These are phyloP conservation scores for Drosophila quinaria DNA, from an alignment of 2,888 invertebrate genomes.

Conservation along the genomic window DNA sequence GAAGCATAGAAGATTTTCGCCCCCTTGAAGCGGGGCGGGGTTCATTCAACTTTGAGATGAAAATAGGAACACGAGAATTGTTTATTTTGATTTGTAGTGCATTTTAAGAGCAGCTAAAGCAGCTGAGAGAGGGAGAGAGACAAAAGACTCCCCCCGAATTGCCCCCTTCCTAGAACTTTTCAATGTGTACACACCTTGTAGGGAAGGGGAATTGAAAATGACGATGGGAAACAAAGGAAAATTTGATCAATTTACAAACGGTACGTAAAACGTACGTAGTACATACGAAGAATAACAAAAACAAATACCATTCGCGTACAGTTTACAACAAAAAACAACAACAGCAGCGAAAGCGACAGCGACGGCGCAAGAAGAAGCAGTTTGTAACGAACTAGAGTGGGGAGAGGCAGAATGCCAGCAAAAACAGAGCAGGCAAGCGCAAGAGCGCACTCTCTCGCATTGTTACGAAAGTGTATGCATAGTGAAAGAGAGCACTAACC, in stretches of 20 bases:
- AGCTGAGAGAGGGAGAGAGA: constrained; percentile 14
- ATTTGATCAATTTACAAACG: constrained; percentile 57
- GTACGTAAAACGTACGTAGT: constrained; percentile 35
- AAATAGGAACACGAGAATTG: constrained; percentile 41
- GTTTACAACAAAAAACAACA: constrained; percentile 73
- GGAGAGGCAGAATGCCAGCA: constrained; percentile 73
- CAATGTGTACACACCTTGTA: constrained; percentile 42
- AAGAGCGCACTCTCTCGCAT: constrained; percentile 23
- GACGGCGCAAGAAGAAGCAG: constrained; percentile 61
- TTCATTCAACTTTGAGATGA: constrained; percentile 51
- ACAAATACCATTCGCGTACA: constrained; percentile 57
- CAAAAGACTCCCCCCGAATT: constrained; percentile 15
- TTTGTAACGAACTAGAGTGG: constrained; percentile 79
- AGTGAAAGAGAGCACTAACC: constrained; percentile 45
- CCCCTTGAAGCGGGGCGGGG: constrained; percentile 26
- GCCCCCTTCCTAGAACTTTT: constrained; percentile 1
- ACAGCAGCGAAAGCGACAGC: constrained; percentile 32
- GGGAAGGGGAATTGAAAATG: constrained; percentile 23
- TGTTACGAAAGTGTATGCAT: constrained; percentile 72
- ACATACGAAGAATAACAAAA: constrained; percentile 16
- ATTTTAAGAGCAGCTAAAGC: constrained; percentile 17
- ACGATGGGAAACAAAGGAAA: not conserved
- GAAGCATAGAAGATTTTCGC: constrained; percentile 11
- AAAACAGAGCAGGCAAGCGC: constrained; percentile 66
- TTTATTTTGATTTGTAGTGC: constrained; percentile 59